These are phyloP conservation scores for Anoplius nigerrimus DNA, from an alignment of 2,888 invertebrate species.

Conservation along the genomic window DNA sequence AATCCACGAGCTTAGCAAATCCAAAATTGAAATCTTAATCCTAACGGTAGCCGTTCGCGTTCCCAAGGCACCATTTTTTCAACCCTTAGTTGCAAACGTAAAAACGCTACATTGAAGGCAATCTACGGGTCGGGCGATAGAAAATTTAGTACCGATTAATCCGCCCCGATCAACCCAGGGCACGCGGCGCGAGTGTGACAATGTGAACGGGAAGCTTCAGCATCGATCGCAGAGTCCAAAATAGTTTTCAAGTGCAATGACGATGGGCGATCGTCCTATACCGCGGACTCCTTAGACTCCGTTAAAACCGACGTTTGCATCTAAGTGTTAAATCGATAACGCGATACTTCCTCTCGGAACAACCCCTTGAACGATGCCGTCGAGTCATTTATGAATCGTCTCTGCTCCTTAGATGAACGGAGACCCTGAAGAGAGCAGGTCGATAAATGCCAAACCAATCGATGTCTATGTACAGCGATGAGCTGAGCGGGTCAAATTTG, in stretches of 20 bases:
- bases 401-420: neutral
- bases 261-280: neutral
- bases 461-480: neutral
- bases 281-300: too few species aligned
- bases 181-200: neutral
- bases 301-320: constrained; percentile 2
- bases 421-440: neutral
- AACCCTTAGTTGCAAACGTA: constrained; percentile 32
- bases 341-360: constrained; percentile 4
- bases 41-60: constrained; percentile 34
- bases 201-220: too few species aligned
- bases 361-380: constrained; percentile 8
- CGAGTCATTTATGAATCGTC: neutral
- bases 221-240: too few species aligned
- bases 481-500: neutral
- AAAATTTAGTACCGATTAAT: neutral
- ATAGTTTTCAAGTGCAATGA: too few species aligned
- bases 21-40: constrained; percentile 36
- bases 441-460: neutral
- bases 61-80: constrained; percentile 42
- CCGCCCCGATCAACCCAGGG: neutral
- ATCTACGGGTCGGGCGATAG: constrained; percentile 8
- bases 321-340: constrained; percentile 13
- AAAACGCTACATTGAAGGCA: neutral
- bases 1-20: constrained; percentile 25